phyloP scores from a whole-genome alignment of 1,140 invertebrate genomes.

The Hormaphis cornu region DNA sequence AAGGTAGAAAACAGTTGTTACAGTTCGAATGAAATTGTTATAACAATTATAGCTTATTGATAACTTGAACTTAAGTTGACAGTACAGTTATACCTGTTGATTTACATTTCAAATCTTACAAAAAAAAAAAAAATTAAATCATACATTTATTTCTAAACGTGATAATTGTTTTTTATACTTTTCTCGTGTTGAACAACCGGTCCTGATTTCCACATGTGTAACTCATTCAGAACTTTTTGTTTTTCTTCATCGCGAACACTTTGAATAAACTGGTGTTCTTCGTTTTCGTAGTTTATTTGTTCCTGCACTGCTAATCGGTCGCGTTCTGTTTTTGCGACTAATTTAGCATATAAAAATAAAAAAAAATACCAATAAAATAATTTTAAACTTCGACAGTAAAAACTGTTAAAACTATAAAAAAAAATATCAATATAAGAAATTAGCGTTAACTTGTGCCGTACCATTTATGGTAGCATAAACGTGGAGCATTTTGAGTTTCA shows the following conservation, averaged over 20 bases:
- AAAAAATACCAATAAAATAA: constrained; percentile 4
- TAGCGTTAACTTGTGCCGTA: not conserved
- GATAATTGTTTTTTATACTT: not conserved
- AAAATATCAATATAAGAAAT: not conserved
- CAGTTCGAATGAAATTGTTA: no score
- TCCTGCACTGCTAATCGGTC: constrained; percentile 50
- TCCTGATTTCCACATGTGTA: constrained; percentile 53
- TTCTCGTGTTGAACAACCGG: not conserved
- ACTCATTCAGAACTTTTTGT: constrained; percentile 53
- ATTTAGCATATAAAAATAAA: not conserved
- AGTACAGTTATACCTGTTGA: no score
- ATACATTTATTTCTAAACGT: not conserved
- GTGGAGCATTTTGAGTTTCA: no score
- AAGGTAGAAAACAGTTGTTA: not conserved
- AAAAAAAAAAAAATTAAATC: no score
- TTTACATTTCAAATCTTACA: no score
- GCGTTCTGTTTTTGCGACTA: constrained; percentile 43
- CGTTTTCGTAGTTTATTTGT: constrained; percentile 52
- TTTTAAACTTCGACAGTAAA: constrained; percentile 7
- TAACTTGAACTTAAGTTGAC: no score
- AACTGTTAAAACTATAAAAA: not conserved
- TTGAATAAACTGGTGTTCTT: constrained; percentile 49
- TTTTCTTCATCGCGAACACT: constrained; percentile 48
- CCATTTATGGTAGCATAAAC: no score
- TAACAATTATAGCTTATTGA: no score